Percentiles rank a stretch among this genome's conserved stretches.
Conservation (phyloP, 1,140 invertebrate species). For the Pseudomyrmex flavicornis region DNA sequence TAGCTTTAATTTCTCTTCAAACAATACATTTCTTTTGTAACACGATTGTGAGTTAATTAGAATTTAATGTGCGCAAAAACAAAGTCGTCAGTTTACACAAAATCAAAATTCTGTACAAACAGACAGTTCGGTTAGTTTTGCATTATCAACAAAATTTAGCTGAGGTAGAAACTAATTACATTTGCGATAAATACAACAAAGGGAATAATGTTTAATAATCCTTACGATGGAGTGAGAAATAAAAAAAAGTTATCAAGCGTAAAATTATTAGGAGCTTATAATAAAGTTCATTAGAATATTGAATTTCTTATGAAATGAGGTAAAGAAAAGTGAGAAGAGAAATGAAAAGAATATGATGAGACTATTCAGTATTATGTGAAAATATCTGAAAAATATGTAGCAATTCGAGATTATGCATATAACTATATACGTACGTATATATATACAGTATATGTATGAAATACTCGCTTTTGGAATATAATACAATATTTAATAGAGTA, state of each 20-base stretch:
- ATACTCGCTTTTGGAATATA: not conserved
- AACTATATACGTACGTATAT: no score
- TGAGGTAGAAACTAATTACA: not conserved
- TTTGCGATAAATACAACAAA: not conserved
- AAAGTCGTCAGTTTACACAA: not conserved
- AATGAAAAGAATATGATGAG: not conserved
- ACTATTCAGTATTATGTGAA: not conserved
- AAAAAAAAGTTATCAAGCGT: not conserved
- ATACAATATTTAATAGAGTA: not conserved
- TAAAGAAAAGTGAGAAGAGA: not conserved
- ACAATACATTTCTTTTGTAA: not conserved
- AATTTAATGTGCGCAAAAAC: not conserved
- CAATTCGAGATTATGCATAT: not conserved
- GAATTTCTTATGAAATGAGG: not conserved
- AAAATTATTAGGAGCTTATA: not conserved
- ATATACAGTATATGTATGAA: not conserved
- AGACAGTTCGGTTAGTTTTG: not conserved
- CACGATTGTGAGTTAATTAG: not conserved
- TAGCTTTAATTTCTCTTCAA: not conserved
- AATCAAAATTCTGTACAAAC: not conserved
- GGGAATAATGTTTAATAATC: not conserved
- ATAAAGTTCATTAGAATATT: slow-evolving; percentile 2
- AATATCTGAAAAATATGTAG: not conserved
- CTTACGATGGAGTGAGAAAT: no score
- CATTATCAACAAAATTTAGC: not conserved